Percentiles rank a stretch among this genome's conserved stretches.
Conservation (phyloP, 2,888 invertebrate genomes). For the Bellardia bayeri region DNA sequence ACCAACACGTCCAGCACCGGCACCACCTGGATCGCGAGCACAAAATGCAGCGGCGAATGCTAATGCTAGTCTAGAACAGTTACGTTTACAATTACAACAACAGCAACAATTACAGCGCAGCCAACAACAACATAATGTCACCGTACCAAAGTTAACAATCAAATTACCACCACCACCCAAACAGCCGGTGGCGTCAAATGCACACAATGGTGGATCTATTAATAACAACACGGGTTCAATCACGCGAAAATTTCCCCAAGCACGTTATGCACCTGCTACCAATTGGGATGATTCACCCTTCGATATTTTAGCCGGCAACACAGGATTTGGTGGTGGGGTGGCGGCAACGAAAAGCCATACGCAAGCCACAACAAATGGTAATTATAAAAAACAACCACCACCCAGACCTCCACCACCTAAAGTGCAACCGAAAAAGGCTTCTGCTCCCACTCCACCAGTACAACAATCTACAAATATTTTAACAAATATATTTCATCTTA, state of each 20-base stretch:
- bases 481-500: slow-evolving; percentile 82
- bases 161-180: slow-evolving; percentile 83
- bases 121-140: slow-evolving; percentile 77
- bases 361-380: slow-evolving; percentile 69
- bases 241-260: slow-evolving; percentile 82
- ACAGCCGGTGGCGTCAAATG: slow-evolving; percentile 73
- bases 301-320: slow-evolving; percentile 72
- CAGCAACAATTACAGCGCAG: slow-evolving; percentile 77
- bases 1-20: slow-evolving; percentile 84
- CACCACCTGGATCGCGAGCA: slow-evolving; percentile 81
- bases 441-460: slow-evolving; percentile 75
- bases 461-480: slow-evolving; percentile 81
- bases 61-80: slow-evolving; percentile 81
- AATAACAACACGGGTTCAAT: slow-evolving; percentile 76
- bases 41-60: slow-evolving; percentile 81
- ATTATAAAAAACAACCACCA: slow-evolving; percentile 81
- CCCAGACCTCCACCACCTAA: slow-evolving; percentile 84
- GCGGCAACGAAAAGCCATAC: slow-evolving; percentile 14
- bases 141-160: slow-evolving; percentile 80
- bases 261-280: slow-evolving; percentile 82
- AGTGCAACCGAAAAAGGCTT: slow-evolving; percentile 77
- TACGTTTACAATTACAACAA: slow-evolving; percentile 80
- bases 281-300: slow-evolving; percentile 83
- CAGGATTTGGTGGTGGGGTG: slow-evolving; percentile 39
- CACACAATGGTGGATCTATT: slow-evolving; percentile 68